Conservation (phyloP, 1,140 invertebrate genomes). For the Lerema accius region DNA sequence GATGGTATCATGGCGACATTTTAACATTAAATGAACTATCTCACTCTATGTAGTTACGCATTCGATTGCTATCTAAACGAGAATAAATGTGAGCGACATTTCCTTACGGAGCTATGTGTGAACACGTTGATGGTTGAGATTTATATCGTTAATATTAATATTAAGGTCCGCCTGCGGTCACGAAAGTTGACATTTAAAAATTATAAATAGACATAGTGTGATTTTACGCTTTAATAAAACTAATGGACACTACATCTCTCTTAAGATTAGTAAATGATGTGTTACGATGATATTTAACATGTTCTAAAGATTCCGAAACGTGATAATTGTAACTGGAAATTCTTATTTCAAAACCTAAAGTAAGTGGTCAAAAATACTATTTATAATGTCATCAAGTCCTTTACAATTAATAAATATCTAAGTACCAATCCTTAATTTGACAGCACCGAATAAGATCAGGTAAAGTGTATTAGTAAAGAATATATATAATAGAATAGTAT, state of each 20-base stretch:
- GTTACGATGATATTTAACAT: too few relatives aligned
- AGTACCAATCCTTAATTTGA: too few relatives aligned
- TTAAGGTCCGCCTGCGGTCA: background rate
- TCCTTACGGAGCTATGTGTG: conserved; percentile 7
- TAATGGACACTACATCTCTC: background rate
- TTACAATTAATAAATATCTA: too few relatives aligned
- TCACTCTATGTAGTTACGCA: conserved; percentile 27
- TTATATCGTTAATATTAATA: conserved; percentile 1
- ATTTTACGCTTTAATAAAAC: background rate
- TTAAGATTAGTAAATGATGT: background rate
- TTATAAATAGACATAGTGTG: background rate
- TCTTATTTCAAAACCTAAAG: too few relatives aligned
- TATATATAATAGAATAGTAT: too few relatives aligned
- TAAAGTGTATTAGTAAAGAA: too few relatives aligned
- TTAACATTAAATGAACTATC: conserved; percentile 23
- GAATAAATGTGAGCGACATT: conserved; percentile 18
- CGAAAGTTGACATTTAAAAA: background rate
- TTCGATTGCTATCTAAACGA: conserved; percentile 33
- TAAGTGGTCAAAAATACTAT: too few relatives aligned
- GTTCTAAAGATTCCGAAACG: too few relatives aligned
- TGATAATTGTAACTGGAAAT: too few relatives aligned
- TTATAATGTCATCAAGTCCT: too few relatives aligned
- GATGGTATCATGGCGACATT: conserved; percentile 34
- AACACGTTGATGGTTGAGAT: conserved; percentile 8
- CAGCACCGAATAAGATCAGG: too few relatives aligned